Evolutionary conservation across 2,113 vertebrate species (phyloP).

Genomic region (Lagopus leucura): DNA sequence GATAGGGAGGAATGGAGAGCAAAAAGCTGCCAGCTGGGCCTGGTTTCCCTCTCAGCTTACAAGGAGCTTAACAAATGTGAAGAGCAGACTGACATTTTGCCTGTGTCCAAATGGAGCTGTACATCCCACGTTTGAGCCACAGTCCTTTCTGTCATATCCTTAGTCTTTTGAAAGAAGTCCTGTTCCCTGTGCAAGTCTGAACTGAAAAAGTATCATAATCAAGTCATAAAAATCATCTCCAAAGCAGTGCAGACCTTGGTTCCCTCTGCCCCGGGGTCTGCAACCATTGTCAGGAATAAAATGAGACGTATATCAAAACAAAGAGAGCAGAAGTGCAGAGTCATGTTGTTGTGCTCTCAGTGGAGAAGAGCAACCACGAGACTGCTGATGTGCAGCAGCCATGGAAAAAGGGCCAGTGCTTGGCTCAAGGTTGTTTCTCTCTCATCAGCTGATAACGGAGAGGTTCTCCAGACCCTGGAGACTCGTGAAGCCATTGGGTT

Average conservation of each 20-base stretch:
- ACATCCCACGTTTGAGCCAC: fast-evolving
- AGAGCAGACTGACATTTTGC: neutral
- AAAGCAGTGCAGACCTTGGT: neutral
- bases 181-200: neutral
- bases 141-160: neutral
- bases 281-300: conserved; percentile 15
- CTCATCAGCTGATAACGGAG: conserved; percentile 10
- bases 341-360: neutral
- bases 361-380: neutral
- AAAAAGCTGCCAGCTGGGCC: neutral
- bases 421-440: neutral
- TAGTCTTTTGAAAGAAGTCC: neutral
- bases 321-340: neutral
- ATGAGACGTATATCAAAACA: conserved; percentile 25
- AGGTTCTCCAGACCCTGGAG: neutral
- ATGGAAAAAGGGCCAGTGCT: neutral
- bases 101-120: fast-evolving
- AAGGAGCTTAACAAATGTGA: neutral
- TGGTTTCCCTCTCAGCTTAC: neutral
- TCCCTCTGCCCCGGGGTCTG: neutral
- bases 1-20: neutral
- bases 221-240: neutral
- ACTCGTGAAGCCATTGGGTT: neutral
- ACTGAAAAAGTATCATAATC: neutral
- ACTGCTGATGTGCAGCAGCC: neutral